Evolutionary conservation across 2,888 invertebrate genomes (phyloP).

Genomic region (Polymixis lichenea): DNA sequence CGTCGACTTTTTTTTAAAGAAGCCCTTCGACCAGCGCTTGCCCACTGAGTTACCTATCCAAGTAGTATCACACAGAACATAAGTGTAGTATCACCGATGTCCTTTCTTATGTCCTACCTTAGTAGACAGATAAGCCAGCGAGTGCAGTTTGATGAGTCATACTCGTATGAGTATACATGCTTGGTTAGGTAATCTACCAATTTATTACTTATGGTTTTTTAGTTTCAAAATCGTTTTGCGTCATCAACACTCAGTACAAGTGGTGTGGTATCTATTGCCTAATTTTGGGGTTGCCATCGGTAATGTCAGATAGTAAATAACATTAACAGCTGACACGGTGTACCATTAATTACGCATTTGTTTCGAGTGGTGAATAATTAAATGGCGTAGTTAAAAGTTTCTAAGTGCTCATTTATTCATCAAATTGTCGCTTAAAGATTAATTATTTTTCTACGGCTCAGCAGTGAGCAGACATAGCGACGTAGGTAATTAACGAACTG

Average conservation of each 20-base stretch:
- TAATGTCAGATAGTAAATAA: conserved; percentile 15
- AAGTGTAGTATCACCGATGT: neutral
- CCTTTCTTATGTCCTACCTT: neutral
- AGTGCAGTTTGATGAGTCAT: conserved; percentile 38
- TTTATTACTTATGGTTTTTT: conserved; percentile 48
- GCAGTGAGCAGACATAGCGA: neutral
- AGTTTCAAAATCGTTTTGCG: conserved; percentile 44
- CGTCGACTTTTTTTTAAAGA: neutral
- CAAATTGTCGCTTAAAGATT: conserved; percentile 24
- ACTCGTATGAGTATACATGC: conserved; percentile 10
- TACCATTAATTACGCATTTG: conserved; percentile 44
- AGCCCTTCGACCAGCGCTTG: neutral
- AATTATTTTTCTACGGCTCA: conserved; percentile 28
- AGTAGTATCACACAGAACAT: conserved; percentile 4
- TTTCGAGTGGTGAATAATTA: conserved; percentile 42
- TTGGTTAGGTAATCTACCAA: conserved; percentile 32
- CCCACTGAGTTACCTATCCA: neutral
- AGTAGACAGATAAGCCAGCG: conserved; percentile 26
- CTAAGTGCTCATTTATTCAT: conserved; percentile 43
- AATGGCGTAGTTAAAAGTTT: conserved; percentile 45
- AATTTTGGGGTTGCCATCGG: conserved; percentile 39
- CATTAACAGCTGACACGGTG: conserved; percentile 17
- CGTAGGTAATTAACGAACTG: neutral
- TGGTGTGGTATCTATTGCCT: conserved; percentile 29
- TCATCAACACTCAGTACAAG: conserved; percentile 20